phyloP scores from a whole-genome alignment of 2,888 invertebrate genomes.

The Phasia obesa region DNA sequence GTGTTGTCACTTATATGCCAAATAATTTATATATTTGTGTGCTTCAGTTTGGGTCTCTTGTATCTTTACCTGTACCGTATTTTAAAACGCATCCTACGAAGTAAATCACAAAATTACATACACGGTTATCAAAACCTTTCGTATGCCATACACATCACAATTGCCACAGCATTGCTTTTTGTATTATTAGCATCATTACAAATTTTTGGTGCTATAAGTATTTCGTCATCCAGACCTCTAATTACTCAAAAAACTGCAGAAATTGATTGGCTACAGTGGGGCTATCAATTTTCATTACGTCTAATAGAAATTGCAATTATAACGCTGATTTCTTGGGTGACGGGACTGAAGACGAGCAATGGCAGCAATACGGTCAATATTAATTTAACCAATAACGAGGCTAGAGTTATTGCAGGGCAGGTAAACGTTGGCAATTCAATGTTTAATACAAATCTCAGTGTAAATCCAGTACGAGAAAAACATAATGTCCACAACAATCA shows the following conservation, averaged over 20 bases:
- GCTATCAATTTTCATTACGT: slow-evolving; percentile 93
- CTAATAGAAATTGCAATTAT: slow-evolving; percentile 94
- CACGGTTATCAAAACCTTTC: slow-evolving; percentile 91
- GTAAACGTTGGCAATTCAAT: slow-evolving; percentile 54
- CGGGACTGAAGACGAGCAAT: slow-evolving; percentile 86
- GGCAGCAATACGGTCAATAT: slow-evolving; percentile 69
- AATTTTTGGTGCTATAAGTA: slow-evolving; percentile 90
- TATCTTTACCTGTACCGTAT: slow-evolving; percentile 93
- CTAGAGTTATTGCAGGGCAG: slow-evolving; percentile 80
- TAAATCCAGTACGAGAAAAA: slow-evolving; percentile 86
- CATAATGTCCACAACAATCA: slow-evolving; percentile 82
- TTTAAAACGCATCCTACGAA: slow-evolving; percentile 88
- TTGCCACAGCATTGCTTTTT: slow-evolving; percentile 93
- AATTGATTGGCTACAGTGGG: slow-evolving; percentile 95
- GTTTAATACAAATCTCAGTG: slow-evolving; percentile 67
- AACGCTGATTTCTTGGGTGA: slow-evolving; percentile 92
- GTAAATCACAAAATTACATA: slow-evolving; percentile 90
- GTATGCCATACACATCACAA: slow-evolving; percentile 94
- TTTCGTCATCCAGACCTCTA: slow-evolving; percentile 80
- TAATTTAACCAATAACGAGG: slow-evolving; percentile 63
- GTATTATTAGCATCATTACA: slow-evolving; percentile 92
- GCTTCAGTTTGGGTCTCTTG: slow-evolving; percentile 91
- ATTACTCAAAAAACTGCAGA: slow-evolving; percentile 81
- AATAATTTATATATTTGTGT: slow-evolving; percentile 92
- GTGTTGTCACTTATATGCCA: slow-evolving; percentile 90